Percentiles rank a stretch among this genome's conserved stretches.
Conservation (phyloP, 1,140 invertebrate genomes). For the Littorina saxatilis region DNA sequence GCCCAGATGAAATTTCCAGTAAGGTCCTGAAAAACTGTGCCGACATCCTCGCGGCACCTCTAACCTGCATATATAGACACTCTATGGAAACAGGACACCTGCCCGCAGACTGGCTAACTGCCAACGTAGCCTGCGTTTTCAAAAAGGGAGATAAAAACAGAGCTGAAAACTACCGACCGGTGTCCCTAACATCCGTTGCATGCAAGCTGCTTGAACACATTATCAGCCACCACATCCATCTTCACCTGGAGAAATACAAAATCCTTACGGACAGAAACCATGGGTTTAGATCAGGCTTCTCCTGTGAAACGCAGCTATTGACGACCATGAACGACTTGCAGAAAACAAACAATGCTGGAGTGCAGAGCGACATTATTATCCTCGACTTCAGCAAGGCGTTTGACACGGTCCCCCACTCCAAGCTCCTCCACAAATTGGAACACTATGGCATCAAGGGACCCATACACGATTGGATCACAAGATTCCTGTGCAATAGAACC, state of each 20-base stretch:
- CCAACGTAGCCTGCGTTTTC: not conserved
- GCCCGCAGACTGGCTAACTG: not conserved
- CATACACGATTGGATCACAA: no score
- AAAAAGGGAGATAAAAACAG: not conserved
- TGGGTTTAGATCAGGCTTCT: not conserved
- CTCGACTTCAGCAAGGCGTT: conserved; percentile 2
- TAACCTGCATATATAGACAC: not conserved
- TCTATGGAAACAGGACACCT: not conserved
- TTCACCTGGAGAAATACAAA: not conserved
- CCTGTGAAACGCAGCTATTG: conserved; percentile 4
- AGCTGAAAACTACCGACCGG: not conserved
- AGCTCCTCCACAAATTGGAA: no score
- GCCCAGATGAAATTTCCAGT: not conserved
- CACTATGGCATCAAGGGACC: no score
- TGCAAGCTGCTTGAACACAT: conserved; percentile 7
- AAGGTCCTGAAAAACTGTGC: not conserved
- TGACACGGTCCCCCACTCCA: no score
- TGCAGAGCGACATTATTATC: not conserved
- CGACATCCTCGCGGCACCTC: not conserved
- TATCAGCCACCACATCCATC: not conserved
- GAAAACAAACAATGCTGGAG: not conserved
- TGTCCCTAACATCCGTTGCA: not conserved
- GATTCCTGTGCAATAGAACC: no score
- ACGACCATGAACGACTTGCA: not conserved
- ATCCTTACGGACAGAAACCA: not conserved